Base-by-base conservation (phyloP, 2,797 vertebrate species). In the Acipenser transmontanus region DNA sequence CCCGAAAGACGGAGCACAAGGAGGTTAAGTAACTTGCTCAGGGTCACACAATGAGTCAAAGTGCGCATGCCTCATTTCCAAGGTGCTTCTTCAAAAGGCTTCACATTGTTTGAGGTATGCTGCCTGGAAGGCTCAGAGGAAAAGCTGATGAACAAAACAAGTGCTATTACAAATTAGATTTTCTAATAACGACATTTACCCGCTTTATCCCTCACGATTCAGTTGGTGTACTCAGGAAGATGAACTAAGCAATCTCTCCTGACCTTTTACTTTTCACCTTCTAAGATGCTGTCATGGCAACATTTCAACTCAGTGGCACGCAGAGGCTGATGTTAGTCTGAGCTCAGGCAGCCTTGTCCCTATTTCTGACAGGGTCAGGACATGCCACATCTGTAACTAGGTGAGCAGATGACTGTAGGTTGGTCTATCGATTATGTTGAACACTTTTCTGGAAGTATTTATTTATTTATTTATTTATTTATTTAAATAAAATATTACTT, bases 231-330 rank as follows among this genome's bases (percentile, higher is more conserved):
- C 69, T 71, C 70, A 67, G 59, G 56, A 65, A n/a, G 48, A 57
- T 71, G 70, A 70, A 48, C 59, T 54, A 65, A 50, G 62, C 61
- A 65, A 71, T 72, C 69, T 54, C 65, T 50, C n/a, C 69, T 72
- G 63, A 69, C 67, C 70, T 56, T 14, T 66, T 67, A 48, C 70
- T 72, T 74, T 64, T 66, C 69, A 70, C 63, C 67, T 59, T 68
- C 70, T 68, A 20, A 64, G 61, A 6, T 11, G 67, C 70, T 74
- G 72, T 70, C 70, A 76, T 74, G 72, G 72, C 61, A 74, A 72
- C 72, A 50, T 64, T 60, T 71, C 63, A 65, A 65, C 69, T 71
- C 52, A 64, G 66, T 66, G 62, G 9, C 49, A 63, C 70, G 68
- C 68, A 65, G 52, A 63, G 69, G 48, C 62, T 51, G 49, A 65